Base-by-base conservation (phyloP, 1,140 invertebrate genomes). In the Venustaconcha ellipsiformis region DNA sequence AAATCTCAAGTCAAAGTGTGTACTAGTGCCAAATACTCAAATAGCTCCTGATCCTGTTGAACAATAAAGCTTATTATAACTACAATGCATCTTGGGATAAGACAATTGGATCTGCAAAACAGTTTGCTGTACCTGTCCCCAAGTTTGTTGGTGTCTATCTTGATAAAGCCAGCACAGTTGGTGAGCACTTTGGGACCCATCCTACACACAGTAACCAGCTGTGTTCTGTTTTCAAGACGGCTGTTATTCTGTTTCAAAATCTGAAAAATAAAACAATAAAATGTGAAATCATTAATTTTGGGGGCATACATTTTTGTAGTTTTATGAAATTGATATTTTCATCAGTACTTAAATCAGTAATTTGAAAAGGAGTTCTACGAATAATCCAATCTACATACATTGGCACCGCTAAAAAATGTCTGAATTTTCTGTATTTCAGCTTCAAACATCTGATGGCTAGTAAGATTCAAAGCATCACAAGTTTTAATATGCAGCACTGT, bases 171-270 rank as follows among this genome's bases (percentile, higher is more conserved):
- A 59, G 98, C 97, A 91, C 97, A 99, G 88, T 99, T 99, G 78
- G 99, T 97, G 83, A 99, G 99, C 0, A 99, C 96, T 91, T 98
- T 99, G 0, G 98, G 97, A 4, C 98, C 98, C 95, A 99, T 96
- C 83, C 98, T 96, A 90, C 96, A 99, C 4, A 94, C 92, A 0
- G 96, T 98, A 1, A 99, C 96, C 2, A 99, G 90, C 86, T 99
- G 97, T 0, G 97, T 97, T 88, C 98, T 92, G 88, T 98, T 99
- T 90, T 99, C 97, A 30, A 99, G 87, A 56, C 96, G 92, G 84
- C 96, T 95, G 91, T 97, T 98, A 11, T 95, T 96, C 89, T 98
- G 96, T 89, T 98, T 98, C 64, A 99, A 91, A 23, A 95, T 93
- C 91, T 92, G 70, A 58, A 88, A 70, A 59, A 8, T 48, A 48